Evolutionary conservation across 2,797 vertebrate species (phyloP).

Genomic region (Octomys mimax): DNA sequence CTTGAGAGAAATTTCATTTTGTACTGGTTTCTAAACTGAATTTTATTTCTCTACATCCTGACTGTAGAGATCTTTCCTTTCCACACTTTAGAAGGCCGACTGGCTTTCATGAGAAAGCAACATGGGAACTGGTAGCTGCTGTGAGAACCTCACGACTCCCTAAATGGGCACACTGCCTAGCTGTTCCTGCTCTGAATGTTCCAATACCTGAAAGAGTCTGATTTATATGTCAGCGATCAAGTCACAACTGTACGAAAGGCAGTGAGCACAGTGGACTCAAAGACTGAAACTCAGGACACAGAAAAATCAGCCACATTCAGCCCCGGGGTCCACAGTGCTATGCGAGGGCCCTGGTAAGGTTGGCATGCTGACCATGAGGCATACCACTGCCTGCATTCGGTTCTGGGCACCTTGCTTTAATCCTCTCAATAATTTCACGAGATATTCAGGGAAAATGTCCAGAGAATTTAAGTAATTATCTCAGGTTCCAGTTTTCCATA

Average conservation of each 20-base stretch:
- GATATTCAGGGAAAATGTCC: background rate
- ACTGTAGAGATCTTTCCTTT: constrained; percentile 31
- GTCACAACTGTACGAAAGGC: background rate
- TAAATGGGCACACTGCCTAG: background rate
- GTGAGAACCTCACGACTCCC: background rate
- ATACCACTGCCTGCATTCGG: background rate
- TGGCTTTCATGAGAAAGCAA: background rate
- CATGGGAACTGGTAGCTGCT: background rate
- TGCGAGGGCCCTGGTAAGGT: background rate
- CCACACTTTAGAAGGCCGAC: background rate
- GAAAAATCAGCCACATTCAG: background rate
- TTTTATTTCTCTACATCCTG: constrained; percentile 49
- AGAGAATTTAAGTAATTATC: background rate
- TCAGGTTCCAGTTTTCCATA: background rate
- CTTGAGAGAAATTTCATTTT: constrained; percentile 61
- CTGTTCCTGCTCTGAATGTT: background rate
- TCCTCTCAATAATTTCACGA: background rate
- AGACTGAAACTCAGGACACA: background rate
- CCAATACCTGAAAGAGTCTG: background rate
- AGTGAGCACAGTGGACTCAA: background rate
- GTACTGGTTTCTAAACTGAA: constrained; percentile 28
- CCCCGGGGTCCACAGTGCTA: background rate
- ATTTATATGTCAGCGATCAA: background rate
- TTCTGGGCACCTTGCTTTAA: no score
- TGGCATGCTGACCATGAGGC: no score